phyloP scores from a whole-genome alignment of 2,888 invertebrate genomes.

The Zonitis immaculata region DNA sequence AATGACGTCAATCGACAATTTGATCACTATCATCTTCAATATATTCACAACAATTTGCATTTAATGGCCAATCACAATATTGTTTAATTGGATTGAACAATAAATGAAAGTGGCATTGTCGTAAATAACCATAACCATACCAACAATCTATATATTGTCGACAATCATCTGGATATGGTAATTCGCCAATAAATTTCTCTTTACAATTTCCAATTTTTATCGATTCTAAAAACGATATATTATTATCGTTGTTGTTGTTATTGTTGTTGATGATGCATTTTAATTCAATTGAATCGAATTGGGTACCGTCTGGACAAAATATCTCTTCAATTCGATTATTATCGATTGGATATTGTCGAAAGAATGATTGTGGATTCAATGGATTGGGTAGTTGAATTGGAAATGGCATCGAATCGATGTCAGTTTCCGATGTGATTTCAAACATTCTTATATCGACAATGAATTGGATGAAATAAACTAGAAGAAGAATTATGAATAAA shows the following conservation, averaged over 20 bases:
- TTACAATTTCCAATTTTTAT: too few relatives aligned
- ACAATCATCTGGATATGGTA: slow-evolving; percentile 23
- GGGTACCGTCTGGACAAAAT: slow-evolving; percentile 1
- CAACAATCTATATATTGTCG: slow-evolving; percentile 23
- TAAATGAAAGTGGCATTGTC: slow-evolving; percentile 22
- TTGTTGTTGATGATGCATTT: slow-evolving; percentile 3
- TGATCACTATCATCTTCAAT: slow-evolving; percentile 22
- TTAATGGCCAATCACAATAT: slow-evolving; percentile 28
- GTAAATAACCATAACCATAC: slow-evolving; percentile 11
- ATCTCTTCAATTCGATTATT: neutral
- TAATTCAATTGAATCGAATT: slow-evolving; percentile 1
- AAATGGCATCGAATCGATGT: neutral
- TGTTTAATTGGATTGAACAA: slow-evolving; percentile 21
- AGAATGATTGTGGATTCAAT: neutral
- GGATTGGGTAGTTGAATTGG: neutral
- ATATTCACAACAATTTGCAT: slow-evolving; percentile 32
- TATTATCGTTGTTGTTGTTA: slow-evolving; percentile 3
- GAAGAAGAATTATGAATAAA: neutral
- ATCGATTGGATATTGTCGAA: neutral
- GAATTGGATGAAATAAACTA: neutral
- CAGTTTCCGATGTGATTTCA: neutral
- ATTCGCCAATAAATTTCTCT: neutral
- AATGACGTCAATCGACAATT: slow-evolving; percentile 5
- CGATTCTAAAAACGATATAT: too few relatives aligned
- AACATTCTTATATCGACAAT: neutral